Conservation (phyloP, 2,797 vertebrate genomes). For the Varecia variegata region DNA sequence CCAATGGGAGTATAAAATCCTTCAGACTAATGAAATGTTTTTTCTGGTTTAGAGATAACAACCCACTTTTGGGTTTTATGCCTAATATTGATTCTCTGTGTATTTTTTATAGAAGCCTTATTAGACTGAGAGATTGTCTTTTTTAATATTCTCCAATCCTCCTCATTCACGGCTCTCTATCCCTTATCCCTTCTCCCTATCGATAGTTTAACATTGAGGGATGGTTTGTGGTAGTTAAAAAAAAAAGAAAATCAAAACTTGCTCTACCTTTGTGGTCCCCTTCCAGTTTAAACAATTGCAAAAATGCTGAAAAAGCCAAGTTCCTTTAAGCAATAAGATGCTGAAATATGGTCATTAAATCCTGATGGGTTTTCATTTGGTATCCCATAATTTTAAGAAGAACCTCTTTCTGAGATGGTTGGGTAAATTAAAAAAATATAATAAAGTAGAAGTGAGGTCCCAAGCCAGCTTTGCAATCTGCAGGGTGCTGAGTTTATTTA, state of each 20-base stretch:
- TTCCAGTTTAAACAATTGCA: slow-evolving; percentile 56
- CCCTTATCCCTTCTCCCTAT: background rate
- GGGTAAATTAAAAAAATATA: slow-evolving; percentile 29
- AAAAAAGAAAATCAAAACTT: slow-evolving; percentile 47
- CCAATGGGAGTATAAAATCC: slow-evolving; percentile 55
- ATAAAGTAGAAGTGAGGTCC: background rate
- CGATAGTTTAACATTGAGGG: slow-evolving; percentile 57
- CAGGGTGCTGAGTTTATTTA: slow-evolving; percentile 55
- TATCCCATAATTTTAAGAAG: slow-evolving; percentile 56
- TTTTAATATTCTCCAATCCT: slow-evolving; percentile 33
- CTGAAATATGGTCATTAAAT: slow-evolving; percentile 64
- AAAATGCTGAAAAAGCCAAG: slow-evolving; percentile 61
- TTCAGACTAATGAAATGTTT: slow-evolving; percentile 65
- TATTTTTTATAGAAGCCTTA: slow-evolving; percentile 70
- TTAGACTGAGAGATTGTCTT: slow-evolving; percentile 55
- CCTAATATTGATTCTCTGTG: slow-evolving; percentile 58
- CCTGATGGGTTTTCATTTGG: slow-evolving; percentile 73
- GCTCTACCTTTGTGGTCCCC: slow-evolving; percentile 53
- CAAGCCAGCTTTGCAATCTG: background rate
- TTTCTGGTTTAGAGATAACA: slow-evolving; percentile 64
- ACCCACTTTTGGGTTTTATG: slow-evolving; percentile 71
- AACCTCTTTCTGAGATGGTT: slow-evolving; percentile 57
- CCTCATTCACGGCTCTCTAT: background rate
- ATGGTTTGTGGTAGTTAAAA: slow-evolving; percentile 53
- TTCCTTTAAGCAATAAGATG: slow-evolving; percentile 12